Conservation (phyloP, 2,113 vertebrate genomes). For the Mus musculus region DNA sequence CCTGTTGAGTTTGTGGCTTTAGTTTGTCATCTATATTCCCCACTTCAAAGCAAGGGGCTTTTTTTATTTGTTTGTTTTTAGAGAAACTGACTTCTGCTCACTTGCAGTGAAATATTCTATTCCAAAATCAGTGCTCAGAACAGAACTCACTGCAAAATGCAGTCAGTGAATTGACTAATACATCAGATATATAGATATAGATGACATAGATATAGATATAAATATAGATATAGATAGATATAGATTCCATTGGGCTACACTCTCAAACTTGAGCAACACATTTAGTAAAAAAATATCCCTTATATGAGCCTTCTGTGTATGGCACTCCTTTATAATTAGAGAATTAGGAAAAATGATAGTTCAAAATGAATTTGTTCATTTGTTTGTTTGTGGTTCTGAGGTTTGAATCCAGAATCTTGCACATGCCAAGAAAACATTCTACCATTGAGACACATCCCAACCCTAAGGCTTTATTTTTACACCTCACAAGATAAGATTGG, state of each 20-base stretch:
- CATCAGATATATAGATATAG: background rate
- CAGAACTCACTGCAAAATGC: conserved; percentile 5
- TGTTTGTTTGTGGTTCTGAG: background rate
- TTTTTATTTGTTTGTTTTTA: background rate
- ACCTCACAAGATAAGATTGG: background rate
- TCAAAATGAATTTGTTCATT: background rate
- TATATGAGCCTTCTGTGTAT: background rate
- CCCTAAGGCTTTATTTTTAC: background rate
- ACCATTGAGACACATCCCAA: background rate
- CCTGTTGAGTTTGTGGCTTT: background rate
- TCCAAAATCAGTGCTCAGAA: background rate
- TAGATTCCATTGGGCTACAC: background rate
- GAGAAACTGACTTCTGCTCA: background rate
- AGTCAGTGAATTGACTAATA: conserved; percentile 20
- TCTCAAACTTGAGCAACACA: background rate
- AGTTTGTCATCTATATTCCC: background rate
- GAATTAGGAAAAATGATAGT: background rate
- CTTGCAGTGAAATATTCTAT: background rate
- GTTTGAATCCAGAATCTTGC: background rate
- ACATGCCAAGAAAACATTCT: too few relatives aligned
- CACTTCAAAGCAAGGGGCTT: background rate
- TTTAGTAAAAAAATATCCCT: conserved; percentile 7
- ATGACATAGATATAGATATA: too few relatives aligned
- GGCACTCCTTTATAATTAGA: background rate
- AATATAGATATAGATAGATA: too few relatives aligned